A percentile compares a stretch with the other conserved stretches of the same genome.
These are phyloP conservation scores for Chaetodon trifascialis DNA, from an alignment of 2,113 vertebrate genomes.

Conservation along the genomic window DNA sequence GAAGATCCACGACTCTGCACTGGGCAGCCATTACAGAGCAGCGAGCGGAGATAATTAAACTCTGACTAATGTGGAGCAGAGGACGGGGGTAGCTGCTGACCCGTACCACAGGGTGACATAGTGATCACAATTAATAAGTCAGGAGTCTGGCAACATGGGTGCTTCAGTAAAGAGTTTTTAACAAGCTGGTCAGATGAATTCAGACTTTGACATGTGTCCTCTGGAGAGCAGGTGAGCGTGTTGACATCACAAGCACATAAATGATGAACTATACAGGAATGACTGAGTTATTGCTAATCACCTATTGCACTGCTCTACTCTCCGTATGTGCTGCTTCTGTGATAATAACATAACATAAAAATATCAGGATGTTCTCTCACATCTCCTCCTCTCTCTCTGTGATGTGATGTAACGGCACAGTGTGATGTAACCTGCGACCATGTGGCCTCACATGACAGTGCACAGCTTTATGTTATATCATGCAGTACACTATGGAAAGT, in stretches of 20 bases:
- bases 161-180: neutral
- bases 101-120: conserved; percentile 1
- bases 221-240: neutral
- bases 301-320: neutral
- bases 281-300: neutral
- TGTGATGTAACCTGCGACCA: neutral
- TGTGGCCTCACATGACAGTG: neutral
- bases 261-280: neutral
- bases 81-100: neutral
- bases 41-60: conserved; percentile 37
- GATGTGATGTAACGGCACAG: neutral
- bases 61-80: neutral
- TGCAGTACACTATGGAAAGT: neutral
- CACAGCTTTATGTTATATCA: neutral
- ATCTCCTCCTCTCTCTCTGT: neutral
- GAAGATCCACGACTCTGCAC: conserved; percentile 46
- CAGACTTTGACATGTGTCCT: neutral
- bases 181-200: neutral
- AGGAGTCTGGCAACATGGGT: neutral
- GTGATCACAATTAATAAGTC: conserved; percentile 29
- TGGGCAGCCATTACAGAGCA: conserved; percentile 19
- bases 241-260: neutral
- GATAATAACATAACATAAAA: neutral
- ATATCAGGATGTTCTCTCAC: neutral
- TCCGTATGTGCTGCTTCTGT: neutral